Evolutionary conservation across 64 coral and sea anemone genomes (phyloP), one percentile per base, ranked within the genome.

Genomic region (Montipora foliosa): DNA sequence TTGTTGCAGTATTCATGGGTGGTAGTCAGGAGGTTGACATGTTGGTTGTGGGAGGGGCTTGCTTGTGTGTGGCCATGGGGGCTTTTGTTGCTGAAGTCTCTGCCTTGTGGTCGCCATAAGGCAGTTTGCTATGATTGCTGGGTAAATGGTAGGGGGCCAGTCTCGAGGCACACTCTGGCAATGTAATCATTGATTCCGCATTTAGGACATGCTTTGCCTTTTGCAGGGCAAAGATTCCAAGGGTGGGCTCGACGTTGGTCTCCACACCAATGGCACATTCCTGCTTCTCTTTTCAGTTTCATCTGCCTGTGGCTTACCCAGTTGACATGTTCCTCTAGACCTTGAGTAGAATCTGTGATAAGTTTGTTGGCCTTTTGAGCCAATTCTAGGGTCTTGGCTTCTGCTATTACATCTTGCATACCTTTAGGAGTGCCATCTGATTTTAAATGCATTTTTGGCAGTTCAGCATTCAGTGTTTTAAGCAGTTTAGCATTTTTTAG

Each of bases 371-470:
- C 75, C 7, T 87, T 60, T 47, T 67, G 73, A 4, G 88, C 79
- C 59, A 88, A 95, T 24, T 95, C 78, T 16, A 95, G 83, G 47
- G 88, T 57, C 69, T 87, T 95, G 37, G 87, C 86, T 60, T 94
- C 79, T 15, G 77, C 21, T 47, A 89, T 62, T 13, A 82, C 77
- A 64, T 83, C 87, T 14, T 29, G 12, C 49, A 90, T 25, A 24
- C 16, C 75, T 44, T 86, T 90, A 47, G 14, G 29, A 21, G 44
- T 46, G 3, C 70, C 68, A 79, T 82, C 67, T 62, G 52, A 52
- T 66, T 89, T 60, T 7, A 59, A 29, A 49, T 90, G 50, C 20
- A 67, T 74, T 58, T 94, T 94, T 29, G 83, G 70, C 6, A 94
- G 78, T 37, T 89, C 49, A 5, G 44, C 73, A 37, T 37, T 37